A percentile compares a stretch with the other conserved stretches of the same genome.
phyloP scores from a whole-genome alignment of 2,888 invertebrate genomes.

The Baronia brevicornis region DNA sequence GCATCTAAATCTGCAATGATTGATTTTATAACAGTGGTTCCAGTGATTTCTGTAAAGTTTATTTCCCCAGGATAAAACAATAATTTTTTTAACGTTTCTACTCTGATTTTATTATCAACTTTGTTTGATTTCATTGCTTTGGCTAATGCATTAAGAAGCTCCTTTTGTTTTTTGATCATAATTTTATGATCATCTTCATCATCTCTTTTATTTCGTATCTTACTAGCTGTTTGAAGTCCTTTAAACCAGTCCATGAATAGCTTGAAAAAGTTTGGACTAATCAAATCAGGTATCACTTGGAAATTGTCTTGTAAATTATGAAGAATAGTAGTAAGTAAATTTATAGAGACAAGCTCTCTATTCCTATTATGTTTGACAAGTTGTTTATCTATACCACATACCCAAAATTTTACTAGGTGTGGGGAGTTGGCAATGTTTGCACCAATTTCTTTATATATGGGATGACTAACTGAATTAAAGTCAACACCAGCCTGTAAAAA shows the following conservation, averaged over 20 bases:
- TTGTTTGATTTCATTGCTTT: conserved; percentile 65
- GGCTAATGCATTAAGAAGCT: conserved; percentile 66
- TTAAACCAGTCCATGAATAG: conserved; percentile 79
- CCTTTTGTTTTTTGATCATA: conserved; percentile 74
- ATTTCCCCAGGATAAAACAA: conserved; percentile 82
- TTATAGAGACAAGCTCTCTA: conserved; percentile 76
- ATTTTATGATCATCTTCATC: conserved; percentile 66
- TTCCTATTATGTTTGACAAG: conserved; percentile 68
- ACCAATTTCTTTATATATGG: conserved; percentile 78
- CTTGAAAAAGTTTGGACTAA: conserved; percentile 79
- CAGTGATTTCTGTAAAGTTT: conserved; percentile 83
- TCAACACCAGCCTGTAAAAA: conserved; percentile 75
- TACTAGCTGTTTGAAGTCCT: conserved; percentile 72
- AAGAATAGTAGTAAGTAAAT: conserved; percentile 75
- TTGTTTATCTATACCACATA: conserved; percentile 60
- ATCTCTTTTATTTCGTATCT: conserved; percentile 69
- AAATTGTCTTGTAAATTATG: conserved; percentile 60
- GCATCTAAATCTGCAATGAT: conserved; percentile 76
- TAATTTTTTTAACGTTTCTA: conserved; percentile 77
- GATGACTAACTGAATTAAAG: conserved; percentile 76
- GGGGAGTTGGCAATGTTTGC: conserved; percentile 68
- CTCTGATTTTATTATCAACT: conserved; percentile 66
- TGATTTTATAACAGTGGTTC: conserved; percentile 78
- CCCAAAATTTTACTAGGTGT: conserved; percentile 74
- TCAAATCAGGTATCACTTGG: conserved; percentile 68